phyloP scores from a whole-genome alignment of 1,140 invertebrate genomes.

The Dendroctonus ponderosae region DNA sequence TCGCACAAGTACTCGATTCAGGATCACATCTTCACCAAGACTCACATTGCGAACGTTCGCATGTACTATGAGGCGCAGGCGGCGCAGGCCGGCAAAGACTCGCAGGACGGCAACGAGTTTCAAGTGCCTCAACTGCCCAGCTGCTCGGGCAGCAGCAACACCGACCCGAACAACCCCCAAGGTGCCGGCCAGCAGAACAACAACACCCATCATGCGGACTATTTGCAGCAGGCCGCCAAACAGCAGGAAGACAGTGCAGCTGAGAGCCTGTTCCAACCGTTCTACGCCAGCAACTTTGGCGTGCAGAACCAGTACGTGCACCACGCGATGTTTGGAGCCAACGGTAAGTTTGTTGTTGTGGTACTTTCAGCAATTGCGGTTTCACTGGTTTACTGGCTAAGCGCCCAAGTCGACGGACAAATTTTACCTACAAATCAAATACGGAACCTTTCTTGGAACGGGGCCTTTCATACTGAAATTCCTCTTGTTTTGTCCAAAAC shows the following conservation, averaged over 20 bases:
- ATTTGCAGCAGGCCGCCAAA: slow-evolving; percentile 37
- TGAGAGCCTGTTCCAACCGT: slow-evolving; percentile 49
- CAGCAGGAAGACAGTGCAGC: slow-evolving; percentile 43
- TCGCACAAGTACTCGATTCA: slow-evolving; percentile 90
- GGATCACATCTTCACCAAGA: slow-evolving; percentile 91
- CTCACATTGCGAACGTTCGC: slow-evolving; percentile 79
- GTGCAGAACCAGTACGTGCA: slow-evolving; percentile 50
- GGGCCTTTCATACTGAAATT: background rate
- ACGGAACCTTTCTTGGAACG: background rate
- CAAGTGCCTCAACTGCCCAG: slow-evolving; percentile 49
- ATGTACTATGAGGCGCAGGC: slow-evolving; percentile 70
- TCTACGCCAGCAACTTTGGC: slow-evolving; percentile 46
- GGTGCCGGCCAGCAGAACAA: slow-evolving; percentile 33
- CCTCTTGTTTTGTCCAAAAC: slow-evolving; percentile 16
- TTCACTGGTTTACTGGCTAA: too few species aligned
- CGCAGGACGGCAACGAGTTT: slow-evolving; percentile 44
- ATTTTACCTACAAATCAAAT: slow-evolving; percentile 8
- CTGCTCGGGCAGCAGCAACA: slow-evolving; percentile 40
- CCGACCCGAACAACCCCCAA: slow-evolving; percentile 44
- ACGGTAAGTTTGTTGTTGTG: slow-evolving; percentile 46
- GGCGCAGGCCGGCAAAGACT: slow-evolving; percentile 42
- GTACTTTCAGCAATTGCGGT: background rate
- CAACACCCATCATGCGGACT: slow-evolving; percentile 47
- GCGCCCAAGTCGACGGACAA: background rate
- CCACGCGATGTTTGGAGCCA: slow-evolving; percentile 50